Conservation (phyloP, 2,888 invertebrate genomes). For the Megamerina dolium region DNA sequence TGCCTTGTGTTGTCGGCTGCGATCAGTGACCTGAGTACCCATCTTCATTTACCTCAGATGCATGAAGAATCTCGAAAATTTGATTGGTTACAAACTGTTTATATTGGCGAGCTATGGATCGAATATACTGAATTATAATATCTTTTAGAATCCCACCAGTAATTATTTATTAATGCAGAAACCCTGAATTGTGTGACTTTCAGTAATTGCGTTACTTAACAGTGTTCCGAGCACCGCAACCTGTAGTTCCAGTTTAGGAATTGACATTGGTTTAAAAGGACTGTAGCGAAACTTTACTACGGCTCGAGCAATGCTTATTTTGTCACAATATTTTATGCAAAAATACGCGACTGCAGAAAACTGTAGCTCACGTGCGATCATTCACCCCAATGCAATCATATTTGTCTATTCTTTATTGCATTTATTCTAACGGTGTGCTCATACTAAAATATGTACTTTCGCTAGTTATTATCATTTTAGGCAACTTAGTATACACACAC, state of each 20-base stretch:
- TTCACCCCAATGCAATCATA: no score
- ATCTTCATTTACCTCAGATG: slow-evolving; percentile 12
- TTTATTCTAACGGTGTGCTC: no score
- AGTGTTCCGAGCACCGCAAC: slow-evolving; percentile 8
- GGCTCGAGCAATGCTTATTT: slow-evolving; percentile 7
- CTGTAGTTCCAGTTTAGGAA: slow-evolving; percentile 14
- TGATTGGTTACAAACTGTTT: slow-evolving; percentile 25
- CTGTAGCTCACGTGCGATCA: slow-evolving; percentile 9
- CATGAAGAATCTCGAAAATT: slow-evolving; percentile 11
- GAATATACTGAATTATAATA: slow-evolving; percentile 17
- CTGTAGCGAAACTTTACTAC: slow-evolving; percentile 14
- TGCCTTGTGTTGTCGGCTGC: slow-evolving; percentile 12
- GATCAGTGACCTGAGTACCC: slow-evolving; percentile 8
- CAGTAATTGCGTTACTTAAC: not conserved
- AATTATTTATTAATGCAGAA: not conserved
- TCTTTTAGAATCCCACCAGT: slow-evolving; percentile 19
- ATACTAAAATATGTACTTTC: no score
- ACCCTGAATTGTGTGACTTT: not conserved
- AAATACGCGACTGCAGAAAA: slow-evolving; percentile 14
- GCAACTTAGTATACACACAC: no score
- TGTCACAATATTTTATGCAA: slow-evolving; percentile 3
- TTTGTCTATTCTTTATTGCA: no score
- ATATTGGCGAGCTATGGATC: slow-evolving; percentile 15
- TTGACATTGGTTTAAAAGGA: slow-evolving; percentile 12
- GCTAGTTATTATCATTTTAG: no score